These are phyloP conservation scores for Euleptes europaea DNA, from an alignment of 2,113 vertebrate genomes.

Conservation along the genomic window DNA sequence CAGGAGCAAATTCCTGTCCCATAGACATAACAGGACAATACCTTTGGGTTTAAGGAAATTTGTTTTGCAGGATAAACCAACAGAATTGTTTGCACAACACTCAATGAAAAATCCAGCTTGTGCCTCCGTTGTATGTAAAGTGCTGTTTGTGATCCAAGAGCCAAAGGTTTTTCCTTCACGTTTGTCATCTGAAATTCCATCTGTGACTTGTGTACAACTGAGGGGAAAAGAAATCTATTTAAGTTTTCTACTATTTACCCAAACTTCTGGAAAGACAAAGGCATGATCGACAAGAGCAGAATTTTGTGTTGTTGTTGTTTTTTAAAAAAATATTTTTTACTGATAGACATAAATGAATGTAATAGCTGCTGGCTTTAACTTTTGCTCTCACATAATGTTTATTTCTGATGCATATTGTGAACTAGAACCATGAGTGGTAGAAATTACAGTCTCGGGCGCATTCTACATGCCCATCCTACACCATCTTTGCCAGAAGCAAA, in stretches of 20 bases:
- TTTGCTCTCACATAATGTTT: not conserved
- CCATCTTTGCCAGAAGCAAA: not conserved
- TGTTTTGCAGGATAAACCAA: conserved; percentile 72
- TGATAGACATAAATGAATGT: not conserved
- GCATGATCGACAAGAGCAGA: not conserved
- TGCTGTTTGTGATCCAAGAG: conserved; percentile 73
- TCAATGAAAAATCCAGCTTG: conserved; percentile 47
- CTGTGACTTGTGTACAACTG: conserved; percentile 77
- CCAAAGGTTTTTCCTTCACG: conserved; percentile 67
- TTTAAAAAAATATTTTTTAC: not conserved
- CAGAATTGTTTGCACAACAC: conserved; percentile 81
- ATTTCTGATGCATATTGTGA: not conserved
- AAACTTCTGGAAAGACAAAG: not conserved
- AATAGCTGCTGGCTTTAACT: not conserved
- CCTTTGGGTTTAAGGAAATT: conserved; percentile 67
- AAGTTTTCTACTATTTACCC: not conserved
- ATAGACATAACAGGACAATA: conserved; percentile 11
- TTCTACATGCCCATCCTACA: not conserved
- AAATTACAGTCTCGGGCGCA: not conserved
- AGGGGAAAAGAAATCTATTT: conserved; percentile 36
- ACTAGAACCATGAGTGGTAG: not conserved
- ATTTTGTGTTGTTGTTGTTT: not conserved
- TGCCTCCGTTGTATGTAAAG: conserved; percentile 43
- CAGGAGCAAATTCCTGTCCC: not conserved
- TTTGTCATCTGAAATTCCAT: conserved; percentile 63